Evolutionary conservation across 1,140 invertebrate genomes (phyloP).

Genomic region (Pollicipes pollicipes): DNA sequence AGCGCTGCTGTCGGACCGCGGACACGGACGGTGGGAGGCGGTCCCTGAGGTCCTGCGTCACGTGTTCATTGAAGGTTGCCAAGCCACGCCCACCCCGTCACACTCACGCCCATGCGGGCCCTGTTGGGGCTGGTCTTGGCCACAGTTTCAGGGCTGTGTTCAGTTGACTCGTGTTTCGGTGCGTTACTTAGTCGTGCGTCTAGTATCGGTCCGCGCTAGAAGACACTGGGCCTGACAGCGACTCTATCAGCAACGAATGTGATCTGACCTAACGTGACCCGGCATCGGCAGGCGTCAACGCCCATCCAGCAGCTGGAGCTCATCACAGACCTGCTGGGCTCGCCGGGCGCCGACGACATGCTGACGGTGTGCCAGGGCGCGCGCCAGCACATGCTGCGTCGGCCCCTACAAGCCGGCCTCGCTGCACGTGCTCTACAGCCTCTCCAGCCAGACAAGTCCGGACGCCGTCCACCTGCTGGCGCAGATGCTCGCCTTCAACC

Average conservation of each 20-base stretch:
- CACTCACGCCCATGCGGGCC: no score
- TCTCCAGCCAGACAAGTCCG: constrained; percentile 80
- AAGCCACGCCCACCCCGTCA: neutral
- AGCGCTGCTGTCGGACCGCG: no score
- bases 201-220: no score
- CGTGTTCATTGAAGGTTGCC: constrained; percentile 1
- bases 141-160: no score
- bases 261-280: neutral
- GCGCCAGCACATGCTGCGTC: constrained; percentile 72
- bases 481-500: constrained; percentile 95
- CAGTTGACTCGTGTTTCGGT: no score
- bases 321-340: constrained; percentile 91
- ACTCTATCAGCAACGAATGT: no score
- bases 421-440: constrained; percentile 72
- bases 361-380: constrained; percentile 89
- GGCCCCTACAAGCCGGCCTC: constrained; percentile 74
- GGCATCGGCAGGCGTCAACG: constrained; percentile 14
- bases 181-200: no score
- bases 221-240: no score
- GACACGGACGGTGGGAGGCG: no score
- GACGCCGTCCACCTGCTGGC: constrained; percentile 95
- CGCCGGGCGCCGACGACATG: constrained; percentile 91
- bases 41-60: no score
- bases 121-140: no score
- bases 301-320: constrained; percentile 51